phyloP scores from a whole-genome alignment of 2,888 invertebrate species.

The Xylota segnis region DNA sequence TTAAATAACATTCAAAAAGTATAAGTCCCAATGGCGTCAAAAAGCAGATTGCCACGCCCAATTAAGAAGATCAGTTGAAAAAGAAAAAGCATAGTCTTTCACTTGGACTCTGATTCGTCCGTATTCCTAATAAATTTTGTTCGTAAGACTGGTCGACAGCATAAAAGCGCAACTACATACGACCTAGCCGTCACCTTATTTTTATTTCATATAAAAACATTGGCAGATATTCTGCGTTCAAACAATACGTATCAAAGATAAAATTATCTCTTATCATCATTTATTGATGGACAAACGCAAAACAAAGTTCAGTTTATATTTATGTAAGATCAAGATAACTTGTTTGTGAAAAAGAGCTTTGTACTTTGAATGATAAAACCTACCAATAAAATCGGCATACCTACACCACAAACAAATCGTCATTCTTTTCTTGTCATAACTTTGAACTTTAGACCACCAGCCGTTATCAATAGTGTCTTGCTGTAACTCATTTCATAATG shows the following conservation, averaged over 20 bases:
- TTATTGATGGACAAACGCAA: slow-evolving; percentile 1
- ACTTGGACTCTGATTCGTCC: too few species aligned
- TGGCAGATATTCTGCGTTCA: not conserved
- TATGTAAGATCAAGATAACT: slow-evolving; percentile 22
- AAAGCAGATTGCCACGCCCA: too few species aligned
- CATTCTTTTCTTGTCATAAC: not conserved
- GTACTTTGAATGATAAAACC: slow-evolving; percentile 7
- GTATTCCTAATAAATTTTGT: too few species aligned
- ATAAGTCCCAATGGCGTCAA: too few species aligned
- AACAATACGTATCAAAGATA: slow-evolving; percentile 25
- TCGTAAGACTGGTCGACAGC: too few species aligned
- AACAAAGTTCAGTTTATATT: slow-evolving; percentile 16
- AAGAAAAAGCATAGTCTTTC: too few species aligned
- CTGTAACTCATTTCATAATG: not conserved
- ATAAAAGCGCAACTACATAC: too few species aligned
- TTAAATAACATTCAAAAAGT: too few species aligned
- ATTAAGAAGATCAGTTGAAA: too few species aligned
- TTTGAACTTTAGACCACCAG: slow-evolving; percentile 21
- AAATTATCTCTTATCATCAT: slow-evolving; percentile 9
- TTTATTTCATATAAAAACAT: not conserved
- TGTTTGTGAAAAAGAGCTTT: not conserved
- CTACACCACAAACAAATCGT: not conserved
- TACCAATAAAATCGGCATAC: slow-evolving; percentile 1
- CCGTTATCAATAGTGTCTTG: slow-evolving; percentile 1
- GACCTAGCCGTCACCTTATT: not conserved